phyloP scores from a whole-genome alignment of 2,797 vertebrate species.

The Neopelma chrysocephalum region DNA sequence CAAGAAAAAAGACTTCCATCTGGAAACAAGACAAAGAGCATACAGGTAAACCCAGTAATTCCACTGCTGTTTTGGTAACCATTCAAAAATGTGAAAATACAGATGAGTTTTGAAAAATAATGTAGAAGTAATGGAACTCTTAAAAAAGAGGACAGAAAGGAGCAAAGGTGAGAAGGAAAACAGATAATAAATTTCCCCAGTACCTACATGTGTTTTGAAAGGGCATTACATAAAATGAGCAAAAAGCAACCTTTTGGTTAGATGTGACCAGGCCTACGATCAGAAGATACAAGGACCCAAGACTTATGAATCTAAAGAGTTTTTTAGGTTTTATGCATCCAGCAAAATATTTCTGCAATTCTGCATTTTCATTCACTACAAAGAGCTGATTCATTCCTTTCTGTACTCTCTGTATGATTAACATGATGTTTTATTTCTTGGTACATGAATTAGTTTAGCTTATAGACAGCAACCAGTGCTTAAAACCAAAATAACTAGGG shows the following conservation, averaged over 20 bases:
- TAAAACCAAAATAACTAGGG: conserved; percentile 8
- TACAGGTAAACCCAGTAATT: neutral
- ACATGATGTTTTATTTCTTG: neutral
- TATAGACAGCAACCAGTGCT: neutral
- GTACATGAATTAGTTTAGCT: neutral
- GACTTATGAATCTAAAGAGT: neutral
- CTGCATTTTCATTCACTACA: neutral
- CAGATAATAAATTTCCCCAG: neutral
- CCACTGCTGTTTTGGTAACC: neutral
- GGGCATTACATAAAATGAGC: neutral
- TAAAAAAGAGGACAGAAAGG: neutral
- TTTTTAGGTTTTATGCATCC: neutral
- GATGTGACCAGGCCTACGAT: neutral
- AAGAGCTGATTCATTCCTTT: conserved; percentile 12
- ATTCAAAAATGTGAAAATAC: neutral
- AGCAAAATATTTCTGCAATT: conserved; percentile 18
- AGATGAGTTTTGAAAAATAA: neutral
- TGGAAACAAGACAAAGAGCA: conserved; percentile 27
- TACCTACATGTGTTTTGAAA: neutral
- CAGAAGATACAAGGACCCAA: neutral
- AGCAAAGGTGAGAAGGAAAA: neutral
- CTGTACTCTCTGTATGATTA: neutral
- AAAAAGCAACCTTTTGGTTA: neutral
- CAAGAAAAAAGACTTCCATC: conserved; percentile 26
- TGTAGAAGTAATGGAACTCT: neutral